Evolutionary conservation across 2,797 vertebrate species (phyloP), one percentile per base, ranked within the genome.

Genomic region (Eurystomus glaucurus): DNA sequence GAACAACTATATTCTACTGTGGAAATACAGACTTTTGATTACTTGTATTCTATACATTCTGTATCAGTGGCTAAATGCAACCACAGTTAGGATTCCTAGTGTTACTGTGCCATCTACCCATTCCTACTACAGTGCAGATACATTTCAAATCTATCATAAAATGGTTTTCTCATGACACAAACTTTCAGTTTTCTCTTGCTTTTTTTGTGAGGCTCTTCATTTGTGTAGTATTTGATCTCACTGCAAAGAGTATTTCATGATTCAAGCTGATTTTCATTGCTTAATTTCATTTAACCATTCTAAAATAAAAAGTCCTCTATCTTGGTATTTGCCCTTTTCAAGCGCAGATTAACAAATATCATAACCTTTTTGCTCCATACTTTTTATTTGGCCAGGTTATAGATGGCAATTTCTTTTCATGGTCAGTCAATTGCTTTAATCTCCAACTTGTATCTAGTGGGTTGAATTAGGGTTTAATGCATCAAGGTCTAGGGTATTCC

Each of bases 291-390:
- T 39, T 61, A 90, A 57, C 9, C 22, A 51, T 58, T 78, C 80
- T 76, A 90, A 94, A 95, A 48, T 26, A 72, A 94, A 52, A 93
- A 65, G 72, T 82, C 8, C 14, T 23, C 10, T 57, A 11, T 37
- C 58, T 69, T 61, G 13, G 13, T 72, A 84, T 81, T 65, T 89
- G 77, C 41, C 52, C 50, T 94, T 96, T 90, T 87, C 58, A 85
- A 82, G 68, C 19, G 43, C 16, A 13, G 37, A 29, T 66, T 94
- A 93, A 96, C 33, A 96, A 91, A 94, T 60, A 94, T 10, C 65
- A 70, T 61, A 95, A 93, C 50, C 39, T 86, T 95, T 96, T 74
- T 88, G 28, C 29, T 89, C 54, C 43, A 65, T 51, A 45, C 28
- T 71, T 86, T 88, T 86, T 89, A 91, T 93, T 90, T 95, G 58